Conservation (phyloP, 2,113 vertebrate species). For the Vicugna pacos region DNA sequence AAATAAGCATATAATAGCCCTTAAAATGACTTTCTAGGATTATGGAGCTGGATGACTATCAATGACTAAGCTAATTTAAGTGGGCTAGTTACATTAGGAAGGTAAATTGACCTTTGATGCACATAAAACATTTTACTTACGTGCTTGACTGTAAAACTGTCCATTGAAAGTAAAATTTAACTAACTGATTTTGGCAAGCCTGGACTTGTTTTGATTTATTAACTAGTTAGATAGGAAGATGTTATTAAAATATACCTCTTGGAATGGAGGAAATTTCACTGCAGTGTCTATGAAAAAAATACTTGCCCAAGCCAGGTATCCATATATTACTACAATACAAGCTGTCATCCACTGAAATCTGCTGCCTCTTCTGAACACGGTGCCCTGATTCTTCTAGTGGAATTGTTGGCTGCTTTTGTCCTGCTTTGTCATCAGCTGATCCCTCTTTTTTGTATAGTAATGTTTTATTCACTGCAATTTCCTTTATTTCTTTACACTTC, state of each 20-base stretch:
- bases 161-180: conserved; percentile 19
- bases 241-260: background rate
- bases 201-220: background rate
- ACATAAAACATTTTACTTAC: background rate
- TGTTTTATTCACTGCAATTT: background rate
- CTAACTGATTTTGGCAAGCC: background rate
- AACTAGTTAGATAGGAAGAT: background rate
- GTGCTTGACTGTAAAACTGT: background rate
- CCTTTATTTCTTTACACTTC: background rate
- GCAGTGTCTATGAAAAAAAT: background rate
- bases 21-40: conserved; percentile 24
- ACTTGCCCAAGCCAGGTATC: background rate
- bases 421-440: background rate
- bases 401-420: background rate
- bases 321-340: background rate
- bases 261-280: background rate
- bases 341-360: background rate
- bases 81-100: background rate
- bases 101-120: background rate
- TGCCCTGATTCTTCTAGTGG: background rate
- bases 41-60: background rate
- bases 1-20: background rate
- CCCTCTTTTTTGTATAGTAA: background rate
- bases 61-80: background rate
- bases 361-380: background rate